Conservation (phyloP, 2,113 vertebrate species). For the Ammodytes marinus region DNA sequence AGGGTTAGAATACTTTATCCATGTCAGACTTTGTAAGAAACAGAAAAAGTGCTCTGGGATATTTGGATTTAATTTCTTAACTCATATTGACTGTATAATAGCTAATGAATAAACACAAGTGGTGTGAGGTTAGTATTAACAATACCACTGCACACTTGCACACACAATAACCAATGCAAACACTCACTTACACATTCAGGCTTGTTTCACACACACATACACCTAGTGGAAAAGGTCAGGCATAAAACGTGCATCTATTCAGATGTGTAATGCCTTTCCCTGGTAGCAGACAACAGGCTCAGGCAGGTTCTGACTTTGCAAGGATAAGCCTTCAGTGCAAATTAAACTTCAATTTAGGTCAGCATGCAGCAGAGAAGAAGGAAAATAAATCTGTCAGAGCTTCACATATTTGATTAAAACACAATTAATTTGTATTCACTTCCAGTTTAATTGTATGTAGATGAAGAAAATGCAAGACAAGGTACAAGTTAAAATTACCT, state of each 20-base stretch:
- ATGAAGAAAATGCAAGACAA: not conserved
- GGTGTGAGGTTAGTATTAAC: not conserved
- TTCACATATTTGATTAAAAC: not conserved
- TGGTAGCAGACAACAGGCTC: constrained; percentile 48
- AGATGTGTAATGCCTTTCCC: constrained; percentile 1
- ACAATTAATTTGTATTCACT: not conserved
- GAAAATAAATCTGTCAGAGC: not conserved
- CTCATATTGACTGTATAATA: not conserved
- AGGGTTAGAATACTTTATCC: not conserved
- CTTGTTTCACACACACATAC: not conserved
- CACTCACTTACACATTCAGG: not conserved
- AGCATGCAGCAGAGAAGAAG: constrained; percentile 9
- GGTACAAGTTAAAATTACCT: not conserved
- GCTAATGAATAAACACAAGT: not conserved
- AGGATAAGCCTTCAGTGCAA: constrained; percentile 22
- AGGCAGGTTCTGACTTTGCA: constrained; percentile 59
- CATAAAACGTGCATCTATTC: not conserved
- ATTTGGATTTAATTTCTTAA: not conserved
- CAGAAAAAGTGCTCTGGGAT: not conserved
- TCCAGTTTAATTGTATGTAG: not conserved
- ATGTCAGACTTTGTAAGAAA: not conserved
- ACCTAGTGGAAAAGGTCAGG: constrained; percentile 26
- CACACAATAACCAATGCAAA: not conserved
- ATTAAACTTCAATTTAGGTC: constrained; percentile 52
- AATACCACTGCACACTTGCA: not conserved